Conservation (phyloP, 2,113 vertebrate species). For the Mustelus asterias region DNA sequence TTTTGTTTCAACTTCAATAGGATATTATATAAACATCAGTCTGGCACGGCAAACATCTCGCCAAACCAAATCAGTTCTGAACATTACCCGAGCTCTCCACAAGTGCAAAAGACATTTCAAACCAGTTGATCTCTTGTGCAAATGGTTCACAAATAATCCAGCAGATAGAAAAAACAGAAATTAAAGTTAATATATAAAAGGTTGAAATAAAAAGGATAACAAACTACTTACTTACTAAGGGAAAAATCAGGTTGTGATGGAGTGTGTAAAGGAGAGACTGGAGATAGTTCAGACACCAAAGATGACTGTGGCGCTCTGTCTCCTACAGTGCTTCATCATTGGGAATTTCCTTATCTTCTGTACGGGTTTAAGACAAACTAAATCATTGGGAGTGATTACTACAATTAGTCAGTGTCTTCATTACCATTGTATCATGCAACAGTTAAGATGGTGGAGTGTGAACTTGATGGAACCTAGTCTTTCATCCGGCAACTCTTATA, state of each 20-base stretch:
- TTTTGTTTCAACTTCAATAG: not conserved
- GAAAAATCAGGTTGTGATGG: not conserved
- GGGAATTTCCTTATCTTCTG: not conserved
- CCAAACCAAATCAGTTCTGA: not conserved
- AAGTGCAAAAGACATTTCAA: not conserved
- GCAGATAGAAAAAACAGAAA: not conserved
- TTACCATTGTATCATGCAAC: not conserved
- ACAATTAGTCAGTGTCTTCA: not conserved
- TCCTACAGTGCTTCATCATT: not conserved
- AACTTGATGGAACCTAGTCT: not conserved
- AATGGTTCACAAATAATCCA: no score
- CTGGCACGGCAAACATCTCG: not conserved
- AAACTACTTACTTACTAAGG: not conserved
- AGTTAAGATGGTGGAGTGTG: not conserved
- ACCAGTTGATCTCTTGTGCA: not conserved
- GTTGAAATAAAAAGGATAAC: not conserved
- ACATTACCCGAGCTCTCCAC: not conserved
- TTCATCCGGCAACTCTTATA: not conserved
- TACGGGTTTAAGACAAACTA: not conserved
- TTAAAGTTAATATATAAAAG: not conserved
- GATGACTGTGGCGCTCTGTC: not conserved
- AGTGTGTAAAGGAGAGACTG: not conserved
- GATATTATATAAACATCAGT: not conserved
- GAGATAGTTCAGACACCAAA: not conserved
- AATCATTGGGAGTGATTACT: no score